phyloP scores from a whole-genome alignment of 2,113 vertebrate species.

The Stegostoma tigrinum region DNA sequence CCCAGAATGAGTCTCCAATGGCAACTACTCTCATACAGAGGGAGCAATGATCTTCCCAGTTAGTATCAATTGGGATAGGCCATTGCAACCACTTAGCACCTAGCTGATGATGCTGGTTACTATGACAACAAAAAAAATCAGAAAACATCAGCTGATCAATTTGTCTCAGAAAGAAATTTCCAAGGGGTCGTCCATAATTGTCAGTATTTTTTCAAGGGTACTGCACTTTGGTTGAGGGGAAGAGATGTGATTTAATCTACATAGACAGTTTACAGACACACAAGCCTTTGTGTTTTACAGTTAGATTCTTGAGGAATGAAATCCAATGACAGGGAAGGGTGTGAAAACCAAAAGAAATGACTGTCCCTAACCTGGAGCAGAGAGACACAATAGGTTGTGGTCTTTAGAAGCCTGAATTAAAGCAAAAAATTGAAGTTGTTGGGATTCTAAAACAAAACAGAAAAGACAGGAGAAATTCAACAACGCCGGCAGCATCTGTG shows the following conservation, averaged over 20 bases:
- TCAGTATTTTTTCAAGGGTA: not conserved
- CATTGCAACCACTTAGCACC: not conserved
- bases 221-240: not conserved
- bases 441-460: too few relatives aligned
- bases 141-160: not conserved
- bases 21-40: not conserved
- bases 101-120: not conserved
- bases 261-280: not conserved
- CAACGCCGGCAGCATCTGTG: too few relatives aligned
- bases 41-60: too few relatives aligned
- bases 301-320: not conserved
- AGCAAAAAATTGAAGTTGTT: too few relatives aligned
- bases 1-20: not conserved
- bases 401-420: too few relatives aligned
- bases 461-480: too few relatives aligned
- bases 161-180: not conserved
- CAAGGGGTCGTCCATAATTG: not conserved
- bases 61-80: not conserved
- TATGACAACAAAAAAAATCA: not conserved
- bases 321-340: not conserved
- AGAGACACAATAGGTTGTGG: not conserved
- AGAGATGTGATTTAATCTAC: not conserved
- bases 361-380: not conserved
- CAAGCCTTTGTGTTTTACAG: not conserved
- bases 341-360: not conserved